Conservation (phyloP, 2,113 vertebrate genomes). For the Felis chaus region DNA sequence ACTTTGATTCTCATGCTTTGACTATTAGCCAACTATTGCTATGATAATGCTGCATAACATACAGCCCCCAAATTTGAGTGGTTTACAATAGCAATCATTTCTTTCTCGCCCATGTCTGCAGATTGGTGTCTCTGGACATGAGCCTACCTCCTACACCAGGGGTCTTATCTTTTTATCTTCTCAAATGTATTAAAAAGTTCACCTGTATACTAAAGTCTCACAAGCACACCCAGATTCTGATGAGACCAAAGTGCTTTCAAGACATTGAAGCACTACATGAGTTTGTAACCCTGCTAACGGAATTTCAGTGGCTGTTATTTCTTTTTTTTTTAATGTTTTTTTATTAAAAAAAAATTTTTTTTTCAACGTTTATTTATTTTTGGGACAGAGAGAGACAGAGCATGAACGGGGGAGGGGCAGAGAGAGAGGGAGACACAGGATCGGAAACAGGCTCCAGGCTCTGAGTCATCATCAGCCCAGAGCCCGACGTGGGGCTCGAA, state of each 20-base stretch:
- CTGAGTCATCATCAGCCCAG: too few species aligned
- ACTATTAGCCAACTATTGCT: not conserved
- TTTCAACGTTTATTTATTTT: too few species aligned
- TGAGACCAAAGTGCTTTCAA: not conserved
- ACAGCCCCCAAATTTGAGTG: not conserved
- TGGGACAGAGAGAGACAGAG: too few species aligned
- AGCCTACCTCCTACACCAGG: not conserved
- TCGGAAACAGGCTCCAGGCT: too few species aligned
- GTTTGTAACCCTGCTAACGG: too few species aligned
- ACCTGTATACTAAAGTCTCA: not conserved
- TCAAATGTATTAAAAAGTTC: not conserved
- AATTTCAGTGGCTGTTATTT: not conserved
- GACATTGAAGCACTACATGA: not conserved
- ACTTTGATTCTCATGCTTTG: not conserved
- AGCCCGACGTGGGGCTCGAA: too few species aligned
- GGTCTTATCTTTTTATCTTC: not conserved
- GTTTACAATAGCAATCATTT: not conserved
- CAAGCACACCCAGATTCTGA: not conserved
- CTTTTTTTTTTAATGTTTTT: too few species aligned
- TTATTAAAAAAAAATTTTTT: too few species aligned
- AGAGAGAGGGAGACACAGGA: too few species aligned
- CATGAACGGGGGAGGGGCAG: too few species aligned
- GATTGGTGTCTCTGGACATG: not conserved
- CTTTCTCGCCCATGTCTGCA: not conserved
- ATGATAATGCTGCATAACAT: not conserved